Evolutionary conservation across 30 jellyfish, hydroid and myxozoan genomes (phyloP), one percentile per base, ranked within the genome.

Genomic region (Aurelia coerulea): DNA sequence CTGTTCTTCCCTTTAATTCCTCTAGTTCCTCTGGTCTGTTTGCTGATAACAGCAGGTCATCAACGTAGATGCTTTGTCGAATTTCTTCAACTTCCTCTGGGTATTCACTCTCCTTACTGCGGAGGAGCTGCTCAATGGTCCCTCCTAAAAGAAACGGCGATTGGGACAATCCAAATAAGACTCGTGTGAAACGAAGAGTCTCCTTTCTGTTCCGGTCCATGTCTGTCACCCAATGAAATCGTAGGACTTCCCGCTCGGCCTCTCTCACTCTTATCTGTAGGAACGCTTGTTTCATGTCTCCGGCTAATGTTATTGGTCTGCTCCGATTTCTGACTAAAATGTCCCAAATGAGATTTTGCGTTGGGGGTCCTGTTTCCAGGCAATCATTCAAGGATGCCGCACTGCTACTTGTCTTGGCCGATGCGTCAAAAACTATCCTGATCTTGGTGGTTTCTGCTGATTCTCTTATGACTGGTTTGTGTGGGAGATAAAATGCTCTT

Each of bases 321-420:
- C 69, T 33, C 32, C 93, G 77, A 75, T 65, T 87, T 79, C 96
- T 77, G 65, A 68, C 58, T 42, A 86, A 23, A 33, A 88, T 62
- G 73, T 79, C 80, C 88, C 88, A 79, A 10, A 88, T 86, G 13
- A 58, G 83, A 46, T 58, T 69, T 56, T 83, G 96, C 59, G 71
- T 33, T 11, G 97, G 84, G 60, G 97, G 97, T 39, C 96, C 97
- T 59, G 79, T 78, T 49, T 90, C 92, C 11, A 90, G 85, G 65
- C 97, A 90, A 34, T 90, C 96, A 72, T 90, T 90, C 84, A 90
- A 76, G n/a, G 96, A 84, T 35, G 92, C 76, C 9, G 75, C 65
- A 37, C 52, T 62, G 73, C 73, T 78, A 56, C 58, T 68, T 50
- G 82, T 37, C 86, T 68, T 77, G 54, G 96, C 86, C 14, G 96